Conservation (phyloP, 2,797 vertebrate genomes). For the Loris lydekkerianus region DNA sequence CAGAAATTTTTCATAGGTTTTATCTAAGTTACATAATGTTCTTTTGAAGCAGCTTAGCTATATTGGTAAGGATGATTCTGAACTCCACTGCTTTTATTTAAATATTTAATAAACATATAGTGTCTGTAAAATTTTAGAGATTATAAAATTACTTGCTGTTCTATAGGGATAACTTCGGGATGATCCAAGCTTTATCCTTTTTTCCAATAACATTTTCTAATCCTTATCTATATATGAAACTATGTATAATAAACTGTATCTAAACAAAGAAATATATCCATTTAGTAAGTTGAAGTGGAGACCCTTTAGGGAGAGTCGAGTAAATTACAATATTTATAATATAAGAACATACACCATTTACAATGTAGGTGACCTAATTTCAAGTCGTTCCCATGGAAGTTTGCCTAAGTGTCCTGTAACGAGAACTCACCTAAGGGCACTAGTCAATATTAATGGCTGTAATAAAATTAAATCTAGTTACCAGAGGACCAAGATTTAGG, state of each 20-base stretch:
- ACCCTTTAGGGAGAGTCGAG: neutral
- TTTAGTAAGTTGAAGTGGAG: neutral
- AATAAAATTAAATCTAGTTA: constrained; percentile 36
- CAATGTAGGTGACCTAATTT: constrained; percentile 34
- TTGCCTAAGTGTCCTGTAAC: neutral
- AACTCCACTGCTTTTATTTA: constrained; percentile 60
- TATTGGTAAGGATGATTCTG: neutral
- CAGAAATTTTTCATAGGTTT: constrained; percentile 40
- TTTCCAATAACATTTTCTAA: neutral
- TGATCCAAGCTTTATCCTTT: constrained; percentile 28
- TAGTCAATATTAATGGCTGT: neutral
- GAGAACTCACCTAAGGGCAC: neutral
- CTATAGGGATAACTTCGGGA: neutral
- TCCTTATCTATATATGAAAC: neutral
- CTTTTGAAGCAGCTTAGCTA: neutral
- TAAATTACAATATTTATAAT: constrained; percentile 17
- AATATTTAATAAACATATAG: constrained; percentile 59
- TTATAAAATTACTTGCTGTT: neutral
- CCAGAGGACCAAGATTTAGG: neutral
- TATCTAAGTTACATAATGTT: neutral
- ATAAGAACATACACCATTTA: neutral
- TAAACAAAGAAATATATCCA: neutral
- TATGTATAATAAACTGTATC: neutral
- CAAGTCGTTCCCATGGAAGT: neutral
- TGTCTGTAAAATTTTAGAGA: constrained; percentile 11